Conservation (phyloP, 2,113 vertebrate species). For the Archocentrus centrarchus region DNA sequence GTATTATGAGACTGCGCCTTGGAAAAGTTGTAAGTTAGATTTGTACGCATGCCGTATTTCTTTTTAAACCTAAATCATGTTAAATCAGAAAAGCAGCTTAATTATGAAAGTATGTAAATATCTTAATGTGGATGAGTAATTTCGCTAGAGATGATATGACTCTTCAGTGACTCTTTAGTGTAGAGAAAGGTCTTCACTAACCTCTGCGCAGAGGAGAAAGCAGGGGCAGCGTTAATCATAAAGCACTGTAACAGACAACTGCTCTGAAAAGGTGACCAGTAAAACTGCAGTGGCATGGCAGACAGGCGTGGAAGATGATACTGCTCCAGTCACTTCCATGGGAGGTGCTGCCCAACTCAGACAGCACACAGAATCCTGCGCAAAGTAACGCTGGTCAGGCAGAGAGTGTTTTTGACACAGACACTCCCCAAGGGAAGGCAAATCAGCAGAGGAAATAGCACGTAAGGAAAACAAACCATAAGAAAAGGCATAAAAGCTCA, state of each 20-base stretch:
- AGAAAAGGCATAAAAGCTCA: constrained; percentile 93
- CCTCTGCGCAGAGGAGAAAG: constrained; percentile 18
- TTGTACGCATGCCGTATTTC: neutral
- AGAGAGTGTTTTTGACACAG: constrained; percentile 69
- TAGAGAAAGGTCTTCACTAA: constrained; percentile 28
- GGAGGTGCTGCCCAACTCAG: constrained; percentile 42
- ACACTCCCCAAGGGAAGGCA: constrained; percentile 75
- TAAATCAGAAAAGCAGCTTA: neutral
- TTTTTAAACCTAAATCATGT: constrained; percentile 2
- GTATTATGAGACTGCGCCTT: neutral
- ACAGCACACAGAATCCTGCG: constrained; percentile 35
- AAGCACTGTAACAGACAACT: constrained; percentile 32
- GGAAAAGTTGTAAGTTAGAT: constrained; percentile 14
- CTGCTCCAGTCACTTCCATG: constrained; percentile 52
- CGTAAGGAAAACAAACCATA: constrained; percentile 93
- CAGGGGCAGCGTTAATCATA: constrained; percentile 60
- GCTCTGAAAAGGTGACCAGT: constrained; percentile 59
- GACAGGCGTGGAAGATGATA: constrained; percentile 54
- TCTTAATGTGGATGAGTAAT: neutral
- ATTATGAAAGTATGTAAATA: neutral
- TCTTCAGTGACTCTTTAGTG: constrained; percentile 3
- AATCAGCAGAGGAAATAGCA: constrained; percentile 84
- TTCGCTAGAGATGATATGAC: neutral
- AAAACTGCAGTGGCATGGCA: constrained; percentile 64
- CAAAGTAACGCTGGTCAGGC: constrained; percentile 51